phyloP scores from a whole-genome alignment of 2,888 invertebrate species.

The Peribatodes rhomboidaria region DNA sequence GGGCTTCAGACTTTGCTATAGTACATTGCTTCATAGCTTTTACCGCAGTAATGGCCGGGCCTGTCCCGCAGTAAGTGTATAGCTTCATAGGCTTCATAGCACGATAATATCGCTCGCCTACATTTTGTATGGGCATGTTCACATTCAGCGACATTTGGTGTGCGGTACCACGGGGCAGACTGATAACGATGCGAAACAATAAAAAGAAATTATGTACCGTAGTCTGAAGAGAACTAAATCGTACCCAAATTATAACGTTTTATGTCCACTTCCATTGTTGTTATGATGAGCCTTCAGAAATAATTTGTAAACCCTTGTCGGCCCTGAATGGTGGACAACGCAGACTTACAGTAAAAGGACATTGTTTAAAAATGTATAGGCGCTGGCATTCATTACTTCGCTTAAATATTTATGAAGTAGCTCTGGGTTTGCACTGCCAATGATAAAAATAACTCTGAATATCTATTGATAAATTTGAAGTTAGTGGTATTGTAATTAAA shows the following conservation, averaged over 20 bases:
- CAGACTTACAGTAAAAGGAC: constrained; percentile 1
- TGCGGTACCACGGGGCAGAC: not conserved
- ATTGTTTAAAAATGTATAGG: constrained; percentile 14
- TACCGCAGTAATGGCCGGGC: not conserved
- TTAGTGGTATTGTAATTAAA: not conserved
- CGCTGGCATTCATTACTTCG: constrained; percentile 1
- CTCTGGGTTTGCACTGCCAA: not conserved
- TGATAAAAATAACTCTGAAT: not conserved
- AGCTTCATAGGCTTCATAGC: no score
- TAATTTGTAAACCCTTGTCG: constrained; percentile 5
- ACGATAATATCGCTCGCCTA: not conserved
- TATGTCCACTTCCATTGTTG: constrained; percentile 13
- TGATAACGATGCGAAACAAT: no score
- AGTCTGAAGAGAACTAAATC: not conserved
- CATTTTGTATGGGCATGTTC: not conserved
- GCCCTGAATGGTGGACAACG: constrained; percentile 14
- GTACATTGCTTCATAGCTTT: not conserved
- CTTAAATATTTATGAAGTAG: not conserved
- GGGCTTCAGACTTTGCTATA: constrained; percentile 2
- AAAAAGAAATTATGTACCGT: not conserved
- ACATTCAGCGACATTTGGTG: not conserved
- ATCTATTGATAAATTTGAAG: not conserved
- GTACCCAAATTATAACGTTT: constrained; percentile 5
- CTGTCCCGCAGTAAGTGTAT: no score
- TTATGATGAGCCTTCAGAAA: constrained; percentile 5